Base-by-base conservation (phyloP, 2,797 vertebrate species). In the Iguana delicatissima region DNA sequence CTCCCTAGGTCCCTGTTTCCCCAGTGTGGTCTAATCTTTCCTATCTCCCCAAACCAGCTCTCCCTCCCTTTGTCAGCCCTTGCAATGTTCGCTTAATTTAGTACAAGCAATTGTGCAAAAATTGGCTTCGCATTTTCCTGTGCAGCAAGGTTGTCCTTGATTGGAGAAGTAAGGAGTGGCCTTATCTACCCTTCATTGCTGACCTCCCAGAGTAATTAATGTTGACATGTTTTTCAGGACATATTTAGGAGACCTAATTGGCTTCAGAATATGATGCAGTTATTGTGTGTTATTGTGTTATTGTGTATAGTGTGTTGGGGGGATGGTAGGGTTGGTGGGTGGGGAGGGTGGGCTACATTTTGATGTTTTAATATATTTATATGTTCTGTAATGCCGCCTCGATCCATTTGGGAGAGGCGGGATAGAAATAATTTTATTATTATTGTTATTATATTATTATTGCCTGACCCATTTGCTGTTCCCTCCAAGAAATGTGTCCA, bases 171-270 rank as follows among this genome's bases (percentile, higher is more conserved):
- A 84, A 89, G 89, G 42, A 55, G 90, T 72, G 94, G 91, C 95
- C 94, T 95, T 67, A 89, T 85, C 87, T 94, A 95, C 92, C 91
- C 91, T 91, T 94, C 18, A 0, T 91, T 92, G 93, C 93, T 96
- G 95, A 95, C 93, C 93, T 8, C 3, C 90, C 91, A 89, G 86
- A 76, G 95, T 95, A 96, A 96, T 96, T 96, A 94, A 93, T 85
- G 95, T 96, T 50, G 84, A 94, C 4, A 72, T 93, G 91, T 90
- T 89, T 90, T 96, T 96, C 92, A 92, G 92, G 91, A 76, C 89
- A 87, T 91, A 85, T 96, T 95, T 95, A 93, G 94, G 89, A 93
- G 90, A 91, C 92, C 91, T 95, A 96, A 94, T 94, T 91, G 2
- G 92, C 89, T 92, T 93, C 94, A 92, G 89, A 95, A 95, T 95